Evolutionary conservation across 2,113 vertebrate genomes (phyloP), one percentile per base, ranked within the genome.

Genomic region (Otocyon megalotis): DNA sequence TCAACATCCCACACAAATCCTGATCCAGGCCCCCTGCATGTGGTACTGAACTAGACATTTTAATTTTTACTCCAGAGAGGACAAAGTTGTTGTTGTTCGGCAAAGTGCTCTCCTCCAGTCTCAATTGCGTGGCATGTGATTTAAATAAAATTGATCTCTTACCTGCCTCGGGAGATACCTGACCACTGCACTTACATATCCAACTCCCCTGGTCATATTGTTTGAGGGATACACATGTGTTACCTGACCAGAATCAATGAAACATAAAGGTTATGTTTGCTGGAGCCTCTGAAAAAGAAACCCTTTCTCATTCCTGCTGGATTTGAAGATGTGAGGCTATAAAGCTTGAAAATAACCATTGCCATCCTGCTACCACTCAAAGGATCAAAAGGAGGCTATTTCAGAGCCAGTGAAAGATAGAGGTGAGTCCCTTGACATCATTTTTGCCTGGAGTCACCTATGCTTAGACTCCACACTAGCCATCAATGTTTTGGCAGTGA

Each of bases 121-220:
- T 88, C 37, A 63, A 17, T 72, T 81, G 92, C 65, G 76, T 69
- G 22, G 14, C 12, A 88, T 32, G 15, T 22, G 13, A 74, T 35
- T 92, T 65, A 96, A 88, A 84, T 83, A 93, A 65, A 83, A 90
- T 7, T 56, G 30, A 96, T 8, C 35, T 81, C 22, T 17, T 67
- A 54, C 20, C 19, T 88, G 37, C 54, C 65, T 95, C 65, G 43
- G 88, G 77, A 48, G 65, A 96, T 71, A 13, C 15, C 14, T 82
- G 32, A 88, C 77, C 72, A 67, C 4, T 19, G 26, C 74, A 91
- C 3, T 30, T 93, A 2, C n/a, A 30, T 43, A 35, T 22, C 17
- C 32, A 88, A 13, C 88, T 79, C 24, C 17, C 71, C 5, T 2
- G 11, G 62, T 80, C n/a, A 77, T 37, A 84, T 0, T 79, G 28